Conservation (phyloP, 2,888 invertebrate species). For the Caenorhabditis drosophilae region DNA sequence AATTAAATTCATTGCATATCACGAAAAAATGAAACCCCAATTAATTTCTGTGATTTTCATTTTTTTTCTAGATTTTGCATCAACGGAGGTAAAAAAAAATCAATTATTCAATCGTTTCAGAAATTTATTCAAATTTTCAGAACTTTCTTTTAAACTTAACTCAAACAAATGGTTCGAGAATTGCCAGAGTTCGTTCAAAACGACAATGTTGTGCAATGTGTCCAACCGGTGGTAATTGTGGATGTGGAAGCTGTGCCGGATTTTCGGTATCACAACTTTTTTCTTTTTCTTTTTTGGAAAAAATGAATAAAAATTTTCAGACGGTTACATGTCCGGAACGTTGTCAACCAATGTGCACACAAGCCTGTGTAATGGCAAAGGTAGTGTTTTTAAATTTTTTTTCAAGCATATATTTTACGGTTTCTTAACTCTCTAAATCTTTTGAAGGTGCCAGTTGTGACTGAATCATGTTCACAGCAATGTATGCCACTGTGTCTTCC, state of each 20-base stretch:
- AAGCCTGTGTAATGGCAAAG: constrained; percentile 46
- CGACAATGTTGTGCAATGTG: constrained; percentile 59
- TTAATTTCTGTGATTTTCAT: no score
- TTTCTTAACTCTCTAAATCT: no score
- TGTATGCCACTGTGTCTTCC: constrained; percentile 53
- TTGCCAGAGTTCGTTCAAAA: constrained; percentile 37
- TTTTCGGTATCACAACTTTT: constrained; percentile 11
- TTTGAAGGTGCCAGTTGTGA: no score
- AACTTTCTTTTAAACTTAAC: no score
- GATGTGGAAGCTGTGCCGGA: constrained; percentile 49
- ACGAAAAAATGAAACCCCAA: no score
- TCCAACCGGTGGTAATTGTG: constrained; percentile 41
- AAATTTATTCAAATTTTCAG: no score
- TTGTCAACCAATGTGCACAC: constrained; percentile 53
- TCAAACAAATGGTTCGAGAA: constrained; percentile 5
- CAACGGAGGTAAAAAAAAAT: no score
- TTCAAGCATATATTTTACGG: not conserved
- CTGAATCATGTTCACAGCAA: constrained; percentile 32
- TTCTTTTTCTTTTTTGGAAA: not conserved
- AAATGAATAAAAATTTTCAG: not conserved
- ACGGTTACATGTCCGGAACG: constrained; percentile 40
- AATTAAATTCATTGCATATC: no score
- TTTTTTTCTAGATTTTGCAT: no score
- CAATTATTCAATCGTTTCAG: no score
- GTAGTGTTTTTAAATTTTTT: constrained; percentile 6